Percentiles rank a stretch among this genome's conserved stretches.
phyloP scores from a whole-genome alignment of 92 coral and sea anemone species.

The Galaxea fascicularis region DNA sequence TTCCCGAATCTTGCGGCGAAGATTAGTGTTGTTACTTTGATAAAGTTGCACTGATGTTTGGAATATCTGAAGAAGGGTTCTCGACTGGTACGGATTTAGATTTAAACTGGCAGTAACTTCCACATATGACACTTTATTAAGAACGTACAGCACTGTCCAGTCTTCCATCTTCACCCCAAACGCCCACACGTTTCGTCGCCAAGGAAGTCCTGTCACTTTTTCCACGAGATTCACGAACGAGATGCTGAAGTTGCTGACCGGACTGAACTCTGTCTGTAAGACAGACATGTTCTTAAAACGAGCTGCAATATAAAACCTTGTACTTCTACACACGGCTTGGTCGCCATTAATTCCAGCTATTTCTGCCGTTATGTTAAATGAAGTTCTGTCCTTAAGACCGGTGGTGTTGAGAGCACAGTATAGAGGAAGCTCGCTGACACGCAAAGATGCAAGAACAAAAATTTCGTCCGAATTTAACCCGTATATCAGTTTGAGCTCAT shows the following conservation, averaged over 20 bases:
- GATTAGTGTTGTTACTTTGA: not conserved
- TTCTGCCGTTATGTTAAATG: constrained; percentile 40
- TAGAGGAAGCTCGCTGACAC: constrained; percentile 40
- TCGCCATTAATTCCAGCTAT: constrained; percentile 53
- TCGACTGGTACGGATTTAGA: constrained; percentile 21
- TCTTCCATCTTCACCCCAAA: constrained; percentile 56
- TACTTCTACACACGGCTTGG: constrained; percentile 46
- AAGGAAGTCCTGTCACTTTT: constrained; percentile 58
- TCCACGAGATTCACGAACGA: constrained; percentile 71
- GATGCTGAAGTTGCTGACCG: constrained; percentile 37
- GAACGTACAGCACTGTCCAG: constrained; percentile 66
- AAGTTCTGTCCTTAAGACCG: constrained; percentile 33
- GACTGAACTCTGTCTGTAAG: constrained; percentile 36
- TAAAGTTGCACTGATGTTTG: constrained; percentile 38
- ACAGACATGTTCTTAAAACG: constrained; percentile 25
- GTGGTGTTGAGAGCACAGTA: constrained; percentile 56
- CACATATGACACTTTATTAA: constrained; percentile 17
- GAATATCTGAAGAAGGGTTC: constrained; percentile 48
- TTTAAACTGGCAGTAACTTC: constrained; percentile 24
- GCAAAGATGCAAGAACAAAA: constrained; percentile 36
- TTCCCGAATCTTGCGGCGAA: not conserved
- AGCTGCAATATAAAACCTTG: constrained; percentile 61
- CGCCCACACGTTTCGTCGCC: constrained; percentile 71
- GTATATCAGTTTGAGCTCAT: constrained; percentile 47
- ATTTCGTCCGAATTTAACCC: constrained; percentile 3